These are phyloP conservation scores for Varecia variegata DNA, from an alignment of 2,797 vertebrate genomes.

Conservation along the genomic window DNA sequence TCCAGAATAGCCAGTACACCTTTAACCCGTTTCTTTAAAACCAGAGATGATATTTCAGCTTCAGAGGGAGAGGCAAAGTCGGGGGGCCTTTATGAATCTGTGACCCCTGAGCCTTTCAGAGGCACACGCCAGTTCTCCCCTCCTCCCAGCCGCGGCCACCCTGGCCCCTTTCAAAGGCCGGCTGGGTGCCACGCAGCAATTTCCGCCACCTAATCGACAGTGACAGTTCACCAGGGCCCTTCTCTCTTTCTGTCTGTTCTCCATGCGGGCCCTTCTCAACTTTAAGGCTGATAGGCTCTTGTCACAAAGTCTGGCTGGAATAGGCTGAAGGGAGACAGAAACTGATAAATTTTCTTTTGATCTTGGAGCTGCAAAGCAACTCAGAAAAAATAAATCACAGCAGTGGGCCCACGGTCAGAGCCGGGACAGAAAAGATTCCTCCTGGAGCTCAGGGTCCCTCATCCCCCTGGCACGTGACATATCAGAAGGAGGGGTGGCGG, in stretches of 20 bases:
- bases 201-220: constrained; percentile 74
- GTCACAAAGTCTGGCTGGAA: constrained; percentile 83
- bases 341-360: constrained; percentile 87
- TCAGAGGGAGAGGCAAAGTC: constrained; percentile 76
- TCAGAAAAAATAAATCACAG: constrained; percentile 57
- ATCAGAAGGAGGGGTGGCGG: constrained; percentile 48
- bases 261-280: constrained; percentile 68
- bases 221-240: constrained; percentile 49
- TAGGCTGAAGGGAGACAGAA: constrained; percentile 84
- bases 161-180: constrained; percentile 59
- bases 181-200: constrained; percentile 51
- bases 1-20: constrained; percentile 67
- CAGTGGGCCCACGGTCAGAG: constrained; percentile 56
- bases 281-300: constrained; percentile 75
- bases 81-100: constrained; percentile 62
- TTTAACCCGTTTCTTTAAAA: constrained; percentile 82
- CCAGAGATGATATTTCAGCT: constrained; percentile 82
- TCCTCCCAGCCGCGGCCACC: background rate
- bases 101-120: constrained; percentile 46
- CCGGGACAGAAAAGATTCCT: background rate
- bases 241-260: constrained; percentile 42
- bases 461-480: background rate
- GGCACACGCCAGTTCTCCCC: constrained; percentile 26
- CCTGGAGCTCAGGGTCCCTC: background rate
- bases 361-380: constrained; percentile 79